Base-by-base conservation (phyloP, 2,888 invertebrate species). In the Psococerastis gibbosa region DNA sequence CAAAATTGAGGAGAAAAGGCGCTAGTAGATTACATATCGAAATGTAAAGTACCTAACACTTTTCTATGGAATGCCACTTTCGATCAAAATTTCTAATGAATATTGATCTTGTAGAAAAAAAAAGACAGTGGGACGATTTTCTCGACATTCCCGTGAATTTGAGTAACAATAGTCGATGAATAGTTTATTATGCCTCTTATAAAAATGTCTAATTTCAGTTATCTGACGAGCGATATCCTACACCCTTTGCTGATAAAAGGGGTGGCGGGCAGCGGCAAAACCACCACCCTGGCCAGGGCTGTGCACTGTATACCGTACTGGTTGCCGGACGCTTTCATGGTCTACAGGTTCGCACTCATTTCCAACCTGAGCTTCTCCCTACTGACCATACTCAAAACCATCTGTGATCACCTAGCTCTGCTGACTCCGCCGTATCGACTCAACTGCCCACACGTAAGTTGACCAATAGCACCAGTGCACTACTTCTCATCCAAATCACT, bases 221-320 rank as follows among this genome's bases (percentile, higher is more conserved):
- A 81, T 53, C 68, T 81, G 48, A 66, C 65, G 11, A 68, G 73
- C 9, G 70, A 71, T 47, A 69, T 68, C 51, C 60, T 62, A 22
- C 67, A 48, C 16, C 83, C 84, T 0, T 60, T 87, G 46, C 71
- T 84, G 11, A 62, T 88, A 45, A 74, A 78, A 47, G 87, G 85
- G 0, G 71, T 76, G 20, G 70, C 75, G n/a, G 87, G 87, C 9
- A 78, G 80, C 58, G 87, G 87, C 1, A 87, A 87, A 62, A 83
- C 82, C 3, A 79, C 81, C 1, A 63, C 85, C 4, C 67, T 83
- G 31, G 80, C 87, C 1, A 70, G 79, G 49, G 73, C 79, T 8
- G 75, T 75, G 41, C 70, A 75, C 41, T 53, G 56, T 42, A 55
- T 56, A 47, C 53, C 56, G 27, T 49, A 51, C 27, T 60, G 60